A percentile compares a stretch with the other conserved stretches of the same genome.
These are phyloP conservation scores for Burhinus bistriatus DNA, from an alignment of 2,113 vertebrate species.

Conservation along the genomic window DNA sequence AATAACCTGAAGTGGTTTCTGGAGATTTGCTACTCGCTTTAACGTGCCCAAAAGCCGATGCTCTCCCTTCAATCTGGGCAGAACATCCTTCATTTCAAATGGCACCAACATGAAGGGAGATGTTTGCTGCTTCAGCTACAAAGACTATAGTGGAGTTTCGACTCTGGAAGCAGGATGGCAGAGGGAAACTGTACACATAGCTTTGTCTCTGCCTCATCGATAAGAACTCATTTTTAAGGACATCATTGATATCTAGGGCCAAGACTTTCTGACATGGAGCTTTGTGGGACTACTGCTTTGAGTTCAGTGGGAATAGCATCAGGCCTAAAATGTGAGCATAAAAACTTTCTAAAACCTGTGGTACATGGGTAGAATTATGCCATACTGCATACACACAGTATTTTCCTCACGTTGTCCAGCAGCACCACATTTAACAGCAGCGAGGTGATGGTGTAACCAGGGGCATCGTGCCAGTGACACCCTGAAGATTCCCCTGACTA, in stretches of 20 bases:
- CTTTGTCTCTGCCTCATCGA: neutral
- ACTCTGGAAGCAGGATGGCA: neutral
- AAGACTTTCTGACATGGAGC: neutral
- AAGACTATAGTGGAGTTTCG: neutral
- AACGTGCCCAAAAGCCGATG: neutral
- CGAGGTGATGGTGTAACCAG: neutral
- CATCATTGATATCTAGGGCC: neutral
- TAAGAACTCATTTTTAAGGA: neutral
- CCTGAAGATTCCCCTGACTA: neutral
- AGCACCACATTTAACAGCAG: neutral
- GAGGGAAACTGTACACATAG: neutral
- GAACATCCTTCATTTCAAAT: neutral
- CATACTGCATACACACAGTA: fast-evolving
- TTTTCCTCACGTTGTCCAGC: neutral
- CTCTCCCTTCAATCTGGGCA: neutral
- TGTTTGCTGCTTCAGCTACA: neutral
- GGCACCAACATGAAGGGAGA: neutral
- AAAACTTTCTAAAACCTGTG: neutral
- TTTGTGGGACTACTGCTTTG: neutral
- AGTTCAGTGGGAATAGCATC: neutral
- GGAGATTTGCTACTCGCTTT: neutral
- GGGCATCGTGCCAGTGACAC: neutral
- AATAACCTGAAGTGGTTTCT: neutral
- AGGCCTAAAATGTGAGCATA: neutral
- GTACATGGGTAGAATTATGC: neutral